phyloP scores from a whole-genome alignment of 2,113 vertebrate species.

The Chlorodrepanis virens region DNA sequence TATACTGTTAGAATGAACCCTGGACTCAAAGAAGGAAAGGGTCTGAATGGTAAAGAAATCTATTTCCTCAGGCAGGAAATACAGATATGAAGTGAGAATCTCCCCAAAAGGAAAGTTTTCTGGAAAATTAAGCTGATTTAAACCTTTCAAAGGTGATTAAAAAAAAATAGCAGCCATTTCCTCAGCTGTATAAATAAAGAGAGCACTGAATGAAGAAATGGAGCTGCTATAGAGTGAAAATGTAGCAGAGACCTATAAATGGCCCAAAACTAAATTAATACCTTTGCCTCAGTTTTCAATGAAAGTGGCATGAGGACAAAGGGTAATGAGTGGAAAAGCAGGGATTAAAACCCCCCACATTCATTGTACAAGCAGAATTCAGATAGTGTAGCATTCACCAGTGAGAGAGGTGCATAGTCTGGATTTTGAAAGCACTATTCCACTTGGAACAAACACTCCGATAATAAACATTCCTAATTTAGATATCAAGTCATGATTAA shows the following conservation, averaged over 20 bases:
- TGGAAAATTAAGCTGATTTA: constrained; percentile 19
- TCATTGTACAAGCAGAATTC: not conserved
- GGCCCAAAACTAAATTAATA: not conserved
- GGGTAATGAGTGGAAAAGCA: not conserved
- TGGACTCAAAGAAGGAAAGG: not conserved
- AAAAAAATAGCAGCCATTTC: constrained; percentile 19
- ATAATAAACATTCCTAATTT: not conserved
- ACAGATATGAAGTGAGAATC: not conserved
- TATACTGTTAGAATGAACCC: not conserved
- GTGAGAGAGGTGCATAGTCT: not conserved
- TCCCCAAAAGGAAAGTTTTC: not conserved
- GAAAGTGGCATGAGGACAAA: not conserved
- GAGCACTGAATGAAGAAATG: not conserved
- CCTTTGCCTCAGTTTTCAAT: not conserved
- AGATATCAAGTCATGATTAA: not conserved
- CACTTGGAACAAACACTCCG: not conserved
- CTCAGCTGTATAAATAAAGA: not conserved
- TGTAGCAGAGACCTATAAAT: not conserved
- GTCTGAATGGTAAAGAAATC: not conserved
- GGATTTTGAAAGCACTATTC: not conserved
- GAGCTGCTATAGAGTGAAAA: not conserved
- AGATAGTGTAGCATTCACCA: not conserved
- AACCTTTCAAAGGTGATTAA: not conserved
- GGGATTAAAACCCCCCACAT: not conserved
- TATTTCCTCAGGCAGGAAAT: not conserved